Conservation (phyloP, 2,797 vertebrate genomes). For the Fundulus diaphanus region DNA sequence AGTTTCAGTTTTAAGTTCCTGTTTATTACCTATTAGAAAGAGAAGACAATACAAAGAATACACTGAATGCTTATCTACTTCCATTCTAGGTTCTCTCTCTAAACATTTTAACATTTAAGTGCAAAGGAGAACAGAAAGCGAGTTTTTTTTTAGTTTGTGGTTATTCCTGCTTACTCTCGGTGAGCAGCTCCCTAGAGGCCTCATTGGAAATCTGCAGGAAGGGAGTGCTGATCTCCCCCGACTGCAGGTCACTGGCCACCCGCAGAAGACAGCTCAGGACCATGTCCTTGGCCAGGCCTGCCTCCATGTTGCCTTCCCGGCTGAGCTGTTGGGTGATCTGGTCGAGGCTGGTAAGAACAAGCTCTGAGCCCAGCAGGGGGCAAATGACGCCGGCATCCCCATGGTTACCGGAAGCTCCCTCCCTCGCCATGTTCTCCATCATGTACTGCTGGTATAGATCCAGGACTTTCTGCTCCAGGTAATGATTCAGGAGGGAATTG, state of each 20-base stretch:
- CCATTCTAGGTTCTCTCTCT: not conserved
- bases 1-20: constrained; percentile 41
- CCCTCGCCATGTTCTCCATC: constrained; percentile 87
- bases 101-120: not conserved
- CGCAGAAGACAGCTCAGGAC: constrained; percentile 90
- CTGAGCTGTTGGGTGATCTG: constrained; percentile 93
- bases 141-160: not conserved
- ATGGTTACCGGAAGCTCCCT: constrained; percentile 32
- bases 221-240: constrained; percentile 94
- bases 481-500: constrained; percentile 91
- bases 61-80: not conserved
- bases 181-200: constrained; percentile 50
- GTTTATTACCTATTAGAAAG: constrained; percentile 28
- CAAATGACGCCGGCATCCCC: constrained; percentile 71
- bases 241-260: constrained; percentile 87
- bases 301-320: constrained; percentile 90
- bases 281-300: constrained; percentile 91
- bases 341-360: constrained; percentile 91
- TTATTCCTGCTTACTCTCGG: constrained; percentile 35
- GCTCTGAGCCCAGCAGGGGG: constrained; percentile 89
- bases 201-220: constrained; percentile 91
- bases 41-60: not conserved
- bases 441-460: constrained; percentile 95
- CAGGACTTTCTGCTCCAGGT: constrained; percentile 92
- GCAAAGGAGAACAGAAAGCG: constrained; percentile 2